Base-by-base conservation (phyloP, 2,888 invertebrate species). In the Hemithea aestivaria region DNA sequence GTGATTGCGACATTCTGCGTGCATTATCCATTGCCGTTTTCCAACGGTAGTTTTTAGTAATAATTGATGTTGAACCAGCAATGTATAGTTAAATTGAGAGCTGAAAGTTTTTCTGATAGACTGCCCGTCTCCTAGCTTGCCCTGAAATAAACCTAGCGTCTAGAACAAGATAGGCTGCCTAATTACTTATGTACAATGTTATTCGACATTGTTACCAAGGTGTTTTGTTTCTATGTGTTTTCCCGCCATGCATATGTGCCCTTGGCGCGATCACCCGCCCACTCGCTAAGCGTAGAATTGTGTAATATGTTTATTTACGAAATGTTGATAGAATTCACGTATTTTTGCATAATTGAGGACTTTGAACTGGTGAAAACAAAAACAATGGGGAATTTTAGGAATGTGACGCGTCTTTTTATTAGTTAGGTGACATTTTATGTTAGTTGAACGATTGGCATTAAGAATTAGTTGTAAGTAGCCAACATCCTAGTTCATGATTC, bases 221-320 rank as follows among this genome's bases (percentile, higher is more conserved):
- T 26, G 27, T 39, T 10, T 30, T 23, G 28, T 37, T 40, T 34
- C 27, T 29, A 25, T 38, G 58, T 56, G 53, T 69, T 78, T 80
- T 33, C 79, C 75, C 81, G 79, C 75, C 78, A 77, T 69, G 49
- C 5, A 16, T 16, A 2, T 16, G 5, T 16, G 16, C 16, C 84
- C 84, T 84, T 84, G 83, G 48, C 47, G 54, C 51, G 59, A 65
- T 47, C 65, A 64, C 53, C 66, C 75, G 63, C 81, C 79, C 68
- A 80, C 80, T 67, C 53, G 56, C 51, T 56, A 35, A 42, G 60
- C 62, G 63, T 64, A 38, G 36, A 50, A 54, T 79, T 79, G 74
- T 74, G 76, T 76, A 75, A 76, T 53, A 62, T 71, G 63, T 72
- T 66, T 74, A 68, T 73, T 69, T 70, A 70, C 65, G 16, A 16